phyloP scores from a whole-genome alignment of 2,113 vertebrate species.

The Vidua chalybeata region DNA sequence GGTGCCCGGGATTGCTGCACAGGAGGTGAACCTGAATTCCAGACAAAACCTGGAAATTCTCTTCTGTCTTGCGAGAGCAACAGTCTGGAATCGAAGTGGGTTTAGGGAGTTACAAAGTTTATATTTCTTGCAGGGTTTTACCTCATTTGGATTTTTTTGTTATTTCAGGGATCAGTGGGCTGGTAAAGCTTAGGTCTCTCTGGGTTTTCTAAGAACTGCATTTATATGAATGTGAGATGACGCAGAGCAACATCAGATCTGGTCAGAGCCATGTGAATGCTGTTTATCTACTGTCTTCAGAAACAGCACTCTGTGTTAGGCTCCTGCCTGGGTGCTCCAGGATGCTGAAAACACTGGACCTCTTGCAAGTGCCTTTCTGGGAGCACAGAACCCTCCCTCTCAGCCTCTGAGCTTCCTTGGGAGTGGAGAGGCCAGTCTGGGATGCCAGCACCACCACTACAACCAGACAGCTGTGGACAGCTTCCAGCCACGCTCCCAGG shows the following conservation, averaged over 20 bases:
- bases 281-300: neutral
- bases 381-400: neutral
- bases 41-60: neutral
- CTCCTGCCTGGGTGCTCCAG: neutral
- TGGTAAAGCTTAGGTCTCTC: neutral
- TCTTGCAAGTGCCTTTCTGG: neutral
- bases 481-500: neutral
- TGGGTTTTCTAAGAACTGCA: neutral
- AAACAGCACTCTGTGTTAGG: neutral
- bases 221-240: neutral
- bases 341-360: neutral
- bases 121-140: neutral
- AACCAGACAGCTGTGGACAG: neutral
- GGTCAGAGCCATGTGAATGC: neutral
- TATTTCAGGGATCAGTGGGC: neutral
- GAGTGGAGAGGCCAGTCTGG: rapidly evolving
- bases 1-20: neutral
- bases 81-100: neutral
- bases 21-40: neutral
- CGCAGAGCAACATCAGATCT: neutral
- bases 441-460: neutral
- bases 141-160: neutral
- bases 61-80: neutral
- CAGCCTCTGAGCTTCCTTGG: neutral
- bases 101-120: neutral